Conservation (phyloP, 2,797 vertebrate genomes). For the Poecilia velifera region DNA sequence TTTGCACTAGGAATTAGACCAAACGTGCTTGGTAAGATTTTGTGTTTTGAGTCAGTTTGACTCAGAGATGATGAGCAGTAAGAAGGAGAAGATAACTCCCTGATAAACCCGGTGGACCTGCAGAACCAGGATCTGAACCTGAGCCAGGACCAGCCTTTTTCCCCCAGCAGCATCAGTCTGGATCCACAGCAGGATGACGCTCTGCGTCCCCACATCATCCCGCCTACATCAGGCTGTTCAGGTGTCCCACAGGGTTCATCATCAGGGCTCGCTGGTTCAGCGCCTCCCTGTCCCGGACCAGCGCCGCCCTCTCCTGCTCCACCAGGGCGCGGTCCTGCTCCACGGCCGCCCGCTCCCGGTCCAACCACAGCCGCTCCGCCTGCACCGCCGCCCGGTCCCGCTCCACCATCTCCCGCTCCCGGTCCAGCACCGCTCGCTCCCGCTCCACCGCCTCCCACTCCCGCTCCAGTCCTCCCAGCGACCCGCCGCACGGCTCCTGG, state of each 20-base stretch:
- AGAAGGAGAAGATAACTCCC: background rate
- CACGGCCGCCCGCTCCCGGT: slow-evolving; percentile 65
- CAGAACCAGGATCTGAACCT: background rate
- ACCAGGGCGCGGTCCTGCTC: slow-evolving; percentile 65
- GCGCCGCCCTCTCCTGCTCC: slow-evolving; percentile 65
- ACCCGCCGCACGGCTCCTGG: slow-evolving; percentile 46
- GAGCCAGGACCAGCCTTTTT: background rate
- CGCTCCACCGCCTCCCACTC: slow-evolving; percentile 65
- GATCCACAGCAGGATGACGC: background rate
- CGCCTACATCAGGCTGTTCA: slow-evolving; percentile 69
- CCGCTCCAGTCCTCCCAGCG: slow-evolving; percentile 54
- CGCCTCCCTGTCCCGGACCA: slow-evolving; percentile 64
- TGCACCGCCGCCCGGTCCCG: slow-evolving; percentile 64
- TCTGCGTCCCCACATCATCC: background rate
- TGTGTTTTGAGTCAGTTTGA: background rate
- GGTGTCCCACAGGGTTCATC: slow-evolving; percentile 72
- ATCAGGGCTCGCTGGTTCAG: slow-evolving; percentile 72
- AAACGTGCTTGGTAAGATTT: background rate
- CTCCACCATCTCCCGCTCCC: slow-evolving; percentile 62
- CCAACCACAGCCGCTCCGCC: slow-evolving; percentile 70
- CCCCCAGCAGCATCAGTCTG: background rate
- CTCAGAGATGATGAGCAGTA: background rate
- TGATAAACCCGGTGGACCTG: background rate
- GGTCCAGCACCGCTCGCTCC: slow-evolving; percentile 59
- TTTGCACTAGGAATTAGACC: too few relatives aligned